Evolutionary conservation across 2,888 invertebrate species (phyloP).

Genomic region (Caenorhabditis sp.): DNA sequence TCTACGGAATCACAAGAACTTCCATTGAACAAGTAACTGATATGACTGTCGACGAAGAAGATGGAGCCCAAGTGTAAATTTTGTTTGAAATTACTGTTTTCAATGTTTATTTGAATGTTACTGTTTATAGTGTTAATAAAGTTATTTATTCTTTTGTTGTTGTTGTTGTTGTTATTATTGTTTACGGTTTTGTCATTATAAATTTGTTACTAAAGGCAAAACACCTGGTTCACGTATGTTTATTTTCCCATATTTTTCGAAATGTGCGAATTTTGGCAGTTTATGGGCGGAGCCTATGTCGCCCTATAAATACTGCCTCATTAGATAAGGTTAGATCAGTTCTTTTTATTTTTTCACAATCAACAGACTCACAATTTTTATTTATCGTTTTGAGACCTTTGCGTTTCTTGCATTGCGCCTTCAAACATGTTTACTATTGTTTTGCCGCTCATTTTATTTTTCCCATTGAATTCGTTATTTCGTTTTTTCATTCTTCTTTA

Average conservation of each 20-base stretch:
- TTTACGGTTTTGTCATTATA: not conserved
- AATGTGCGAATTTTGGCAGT: not conserved
- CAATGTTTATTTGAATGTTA: not conserved
- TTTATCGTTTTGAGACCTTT: not conserved
- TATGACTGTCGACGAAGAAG: not conserved
- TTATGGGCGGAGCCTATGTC: not conserved
- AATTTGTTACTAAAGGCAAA: not conserved
- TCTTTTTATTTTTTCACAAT: too few species aligned
- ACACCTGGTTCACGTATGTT: too few species aligned
- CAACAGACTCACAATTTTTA: not conserved
- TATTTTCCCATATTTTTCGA: too few species aligned
- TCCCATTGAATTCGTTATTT: not conserved
- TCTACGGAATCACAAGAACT: slow-evolving; percentile 14
- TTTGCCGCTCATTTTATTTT: not conserved
- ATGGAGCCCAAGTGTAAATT: not conserved
- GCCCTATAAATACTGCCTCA: not conserved
- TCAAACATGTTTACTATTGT: not conserved
- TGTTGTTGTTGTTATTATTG: not conserved
- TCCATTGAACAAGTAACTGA: not conserved
- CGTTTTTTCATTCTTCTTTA: not conserved
- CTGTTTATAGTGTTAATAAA: not conserved
- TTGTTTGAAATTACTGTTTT: not conserved
- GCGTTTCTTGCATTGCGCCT: not conserved
- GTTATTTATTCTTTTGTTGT: not conserved
- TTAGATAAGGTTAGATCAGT: not conserved